Percentiles rank a stretch among this genome's conserved stretches.
These are phyloP conservation scores for Macrosoma leucophasiata DNA, from an alignment of 2,888 invertebrate genomes.

Conservation along the genomic window DNA sequence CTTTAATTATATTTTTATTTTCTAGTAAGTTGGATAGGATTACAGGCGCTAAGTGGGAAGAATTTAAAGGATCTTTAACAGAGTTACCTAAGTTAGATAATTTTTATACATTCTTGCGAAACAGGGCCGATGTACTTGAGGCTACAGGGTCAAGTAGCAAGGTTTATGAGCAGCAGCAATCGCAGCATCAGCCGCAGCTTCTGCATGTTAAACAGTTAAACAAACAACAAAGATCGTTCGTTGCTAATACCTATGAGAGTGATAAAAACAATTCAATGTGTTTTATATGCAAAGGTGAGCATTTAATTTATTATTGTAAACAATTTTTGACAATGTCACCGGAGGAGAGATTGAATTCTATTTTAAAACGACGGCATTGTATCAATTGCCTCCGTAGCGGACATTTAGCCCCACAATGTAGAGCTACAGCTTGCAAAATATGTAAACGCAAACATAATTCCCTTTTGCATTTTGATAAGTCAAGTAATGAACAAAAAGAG, in stretches of 20 bases:
- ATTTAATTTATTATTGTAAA: constrained; percentile 1
- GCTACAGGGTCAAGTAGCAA: background rate
- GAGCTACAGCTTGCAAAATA: constrained; percentile 3
- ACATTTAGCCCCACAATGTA: constrained; percentile 9
- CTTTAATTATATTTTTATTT: constrained; percentile 6
- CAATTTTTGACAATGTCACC: constrained; percentile 5
- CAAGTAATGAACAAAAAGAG: constrained; percentile 1
- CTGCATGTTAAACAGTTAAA: constrained; percentile 2
- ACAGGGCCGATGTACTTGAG: constrained; percentile 4
- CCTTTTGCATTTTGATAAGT: constrained; percentile 4
- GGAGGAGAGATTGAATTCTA: constrained; percentile 3
- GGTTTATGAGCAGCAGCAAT: constrained; percentile 2
- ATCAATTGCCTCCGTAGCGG: constrained; percentile 9
- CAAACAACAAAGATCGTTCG: constrained; percentile 6
- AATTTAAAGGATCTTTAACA: constrained; percentile 1
- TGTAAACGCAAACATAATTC: constrained; percentile 6
- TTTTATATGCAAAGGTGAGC: constrained; percentile 1
- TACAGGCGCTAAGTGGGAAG: constrained; percentile 4
- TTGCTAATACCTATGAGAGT: background rate
- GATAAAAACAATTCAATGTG: background rate
- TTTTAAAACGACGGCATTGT: constrained; percentile 1
- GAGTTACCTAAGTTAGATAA: constrained; percentile 3
- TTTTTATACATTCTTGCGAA: constrained; percentile 6
- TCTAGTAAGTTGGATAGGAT: constrained; percentile 1
- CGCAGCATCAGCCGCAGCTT: constrained; percentile 2